Conservation (phyloP, 2,113 vertebrate genomes). For the Neodon shergylaensis region DNA sequence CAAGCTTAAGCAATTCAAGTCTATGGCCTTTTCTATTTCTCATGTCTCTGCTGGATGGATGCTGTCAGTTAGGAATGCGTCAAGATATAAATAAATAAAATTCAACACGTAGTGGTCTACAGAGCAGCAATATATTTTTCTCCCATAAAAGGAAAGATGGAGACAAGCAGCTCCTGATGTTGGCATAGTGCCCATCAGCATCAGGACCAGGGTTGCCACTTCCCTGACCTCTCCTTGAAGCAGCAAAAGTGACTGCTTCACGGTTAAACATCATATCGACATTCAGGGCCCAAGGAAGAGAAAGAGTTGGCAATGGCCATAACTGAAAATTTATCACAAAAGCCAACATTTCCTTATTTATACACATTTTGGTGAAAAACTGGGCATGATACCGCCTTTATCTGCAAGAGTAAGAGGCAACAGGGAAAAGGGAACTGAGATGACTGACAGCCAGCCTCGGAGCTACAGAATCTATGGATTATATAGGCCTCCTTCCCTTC, state of each 20-base stretch:
- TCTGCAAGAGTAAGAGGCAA: background rate
- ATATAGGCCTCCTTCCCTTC: background rate
- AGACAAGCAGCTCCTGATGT: background rate
- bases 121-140: background rate
- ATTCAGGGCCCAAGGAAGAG: background rate
- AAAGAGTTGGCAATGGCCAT: background rate
- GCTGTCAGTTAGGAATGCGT: background rate
- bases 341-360: background rate
- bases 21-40: background rate
- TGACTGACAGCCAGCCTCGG: background rate
- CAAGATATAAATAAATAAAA: conserved; percentile 25
- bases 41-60: background rate
- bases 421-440: background rate
- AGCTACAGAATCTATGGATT: background rate
- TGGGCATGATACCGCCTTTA: background rate
- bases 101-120: background rate
- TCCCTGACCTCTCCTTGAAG: background rate
- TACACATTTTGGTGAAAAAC: background rate
- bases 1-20: conserved; percentile 23
- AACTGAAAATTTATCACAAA: background rate
- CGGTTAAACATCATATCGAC: background rate
- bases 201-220: background rate
- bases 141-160: background rate
- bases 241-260: background rate
- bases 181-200: background rate